Evolutionary conservation across 2,888 invertebrate genomes (phyloP).

Genomic region (Leucoma salicis): DNA sequence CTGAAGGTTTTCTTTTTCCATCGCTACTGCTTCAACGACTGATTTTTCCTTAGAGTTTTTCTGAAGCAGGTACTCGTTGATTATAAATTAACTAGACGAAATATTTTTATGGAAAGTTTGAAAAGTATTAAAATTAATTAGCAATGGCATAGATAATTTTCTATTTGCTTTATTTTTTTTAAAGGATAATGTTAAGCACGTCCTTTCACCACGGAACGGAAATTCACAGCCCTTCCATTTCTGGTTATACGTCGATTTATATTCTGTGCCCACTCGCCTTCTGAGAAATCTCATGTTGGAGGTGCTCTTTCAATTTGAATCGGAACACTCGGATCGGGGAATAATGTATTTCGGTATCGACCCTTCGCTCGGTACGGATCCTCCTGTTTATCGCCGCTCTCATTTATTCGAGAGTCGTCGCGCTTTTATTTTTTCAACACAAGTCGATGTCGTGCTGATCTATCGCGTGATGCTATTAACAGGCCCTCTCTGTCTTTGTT

Average conservation of each 20-base stretch:
- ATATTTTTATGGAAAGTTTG: conserved; percentile 6
- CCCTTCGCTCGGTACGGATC: conserved; percentile 76
- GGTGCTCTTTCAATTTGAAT: conserved; percentile 83
- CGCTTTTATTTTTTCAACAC: conserved; percentile 79
- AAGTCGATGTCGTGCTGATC: conserved; percentile 71
- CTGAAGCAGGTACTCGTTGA: conserved; percentile 17
- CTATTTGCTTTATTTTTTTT: conserved; percentile 41
- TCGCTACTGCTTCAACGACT: conserved; percentile 33
- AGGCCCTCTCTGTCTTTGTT: conserved; percentile 63
- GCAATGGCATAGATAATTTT: conserved; percentile 24
- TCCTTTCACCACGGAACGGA: conserved; percentile 68
- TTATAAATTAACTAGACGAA: conserved; percentile 17
- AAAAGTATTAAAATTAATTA: conserved; percentile 16
- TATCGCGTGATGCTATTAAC: conserved; percentile 71
- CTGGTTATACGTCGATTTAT: conserved; percentile 82
- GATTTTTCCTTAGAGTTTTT: conserved; percentile 24
- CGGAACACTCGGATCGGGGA: conserved; percentile 82
- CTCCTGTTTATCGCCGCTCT: conserved; percentile 80
- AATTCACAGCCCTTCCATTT: conserved; percentile 78
- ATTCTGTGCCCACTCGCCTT: conserved; percentile 81
- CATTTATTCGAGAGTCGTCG: conserved; percentile 81
- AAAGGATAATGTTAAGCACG: conserved; percentile 44
- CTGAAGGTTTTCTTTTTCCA: conserved; percentile 46
- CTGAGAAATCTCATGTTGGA: conserved; percentile 82
- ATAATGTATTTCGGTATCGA: conserved; percentile 82